Evolutionary conservation across 37 sponge, comb jelly and placozoan genomes (phyloP).

Genomic region (Spongia lamella): DNA sequence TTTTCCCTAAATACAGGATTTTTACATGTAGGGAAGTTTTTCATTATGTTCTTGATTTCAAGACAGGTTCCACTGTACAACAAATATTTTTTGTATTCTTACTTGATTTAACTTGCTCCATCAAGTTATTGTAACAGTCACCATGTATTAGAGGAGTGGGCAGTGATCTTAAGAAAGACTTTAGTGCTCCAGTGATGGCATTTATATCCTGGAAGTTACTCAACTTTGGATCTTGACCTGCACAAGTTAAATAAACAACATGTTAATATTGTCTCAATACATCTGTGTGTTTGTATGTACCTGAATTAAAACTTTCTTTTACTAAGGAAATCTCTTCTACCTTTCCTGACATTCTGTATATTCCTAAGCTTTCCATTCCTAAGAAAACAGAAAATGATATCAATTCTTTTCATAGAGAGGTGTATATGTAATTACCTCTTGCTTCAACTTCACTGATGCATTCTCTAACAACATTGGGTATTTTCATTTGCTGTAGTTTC

Average conservation of each 20-base stretch:
- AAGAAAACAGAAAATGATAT: not conserved
- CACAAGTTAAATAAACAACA: no score
- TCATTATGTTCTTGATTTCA: no score
- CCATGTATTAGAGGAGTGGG: slow-evolving; percentile 55
- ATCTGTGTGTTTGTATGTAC: slow-evolving; percentile 15
- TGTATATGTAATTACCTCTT: slow-evolving; percentile 37
- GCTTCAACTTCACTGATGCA: slow-evolving; percentile 50
- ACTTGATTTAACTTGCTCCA: no score
- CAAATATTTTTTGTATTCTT: no score
- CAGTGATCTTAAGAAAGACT: slow-evolving; percentile 69
- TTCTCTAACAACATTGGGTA: slow-evolving; percentile 49
- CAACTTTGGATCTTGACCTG: slow-evolving; percentile 53
- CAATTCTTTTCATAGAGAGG: no score
- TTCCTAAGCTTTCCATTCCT: slow-evolving; percentile 44
- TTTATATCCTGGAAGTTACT: slow-evolving; percentile 47
- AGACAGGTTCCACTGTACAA: no score
- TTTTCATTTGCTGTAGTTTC: slow-evolving; percentile 36
- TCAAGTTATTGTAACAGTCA: no score
- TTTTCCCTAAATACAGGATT: no score
- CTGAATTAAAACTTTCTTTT: slow-evolving; percentile 66
- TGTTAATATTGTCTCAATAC: no score
- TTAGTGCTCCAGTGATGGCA: slow-evolving; percentile 63
- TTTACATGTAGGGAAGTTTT: no score
- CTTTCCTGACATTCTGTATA: slow-evolving; percentile 70
- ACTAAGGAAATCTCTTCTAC: slow-evolving; percentile 41